Percentiles rank a stretch among this genome's conserved stretches.
Evolutionary conservation across 2,888 invertebrate genomes (phyloP).

Genomic region (Syrista parreyssii): DNA sequence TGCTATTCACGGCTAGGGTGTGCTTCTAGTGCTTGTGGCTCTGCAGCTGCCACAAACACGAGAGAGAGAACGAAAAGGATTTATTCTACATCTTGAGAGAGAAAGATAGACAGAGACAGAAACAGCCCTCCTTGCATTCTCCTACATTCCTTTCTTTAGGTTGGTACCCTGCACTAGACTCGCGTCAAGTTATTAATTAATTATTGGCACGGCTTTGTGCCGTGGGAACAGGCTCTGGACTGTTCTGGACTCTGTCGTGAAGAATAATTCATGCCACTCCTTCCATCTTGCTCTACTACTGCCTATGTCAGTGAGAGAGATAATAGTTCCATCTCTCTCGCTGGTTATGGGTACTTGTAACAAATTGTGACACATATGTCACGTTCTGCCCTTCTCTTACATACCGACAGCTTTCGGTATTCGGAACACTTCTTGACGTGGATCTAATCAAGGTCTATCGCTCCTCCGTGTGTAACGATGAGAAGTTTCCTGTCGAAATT

Average conservation of each 20-base stretch:
- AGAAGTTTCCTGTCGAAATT: not conserved
- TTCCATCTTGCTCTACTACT: constrained; percentile 1
- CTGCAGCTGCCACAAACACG: not conserved
- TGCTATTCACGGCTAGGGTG: not conserved
- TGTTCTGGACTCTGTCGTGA: constrained; percentile 39
- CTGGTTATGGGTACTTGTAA: not conserved
- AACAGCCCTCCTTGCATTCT: not conserved
- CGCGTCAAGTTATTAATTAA: constrained; percentile 36
- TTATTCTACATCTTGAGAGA: too few species aligned
- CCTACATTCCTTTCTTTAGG: not conserved
- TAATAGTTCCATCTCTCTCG: not conserved
- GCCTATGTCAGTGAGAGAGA: not conserved
- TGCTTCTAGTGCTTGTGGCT: not conserved
- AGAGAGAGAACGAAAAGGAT: too few species aligned
- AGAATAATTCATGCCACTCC: constrained; percentile 48
- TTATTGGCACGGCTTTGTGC: constrained; percentile 54
- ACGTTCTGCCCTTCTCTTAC: not conserved
- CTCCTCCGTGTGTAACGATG: not conserved
- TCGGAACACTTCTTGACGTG: not conserved
- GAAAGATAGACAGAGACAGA: not conserved
- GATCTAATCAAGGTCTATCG: not conserved
- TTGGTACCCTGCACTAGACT: not conserved
- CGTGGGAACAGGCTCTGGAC: constrained; percentile 44
- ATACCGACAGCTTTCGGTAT: not conserved
- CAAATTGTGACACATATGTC: not conserved